Evolutionary conservation across 2,797 vertebrate species (phyloP).

Genomic region (Onychomys arenicola): DNA sequence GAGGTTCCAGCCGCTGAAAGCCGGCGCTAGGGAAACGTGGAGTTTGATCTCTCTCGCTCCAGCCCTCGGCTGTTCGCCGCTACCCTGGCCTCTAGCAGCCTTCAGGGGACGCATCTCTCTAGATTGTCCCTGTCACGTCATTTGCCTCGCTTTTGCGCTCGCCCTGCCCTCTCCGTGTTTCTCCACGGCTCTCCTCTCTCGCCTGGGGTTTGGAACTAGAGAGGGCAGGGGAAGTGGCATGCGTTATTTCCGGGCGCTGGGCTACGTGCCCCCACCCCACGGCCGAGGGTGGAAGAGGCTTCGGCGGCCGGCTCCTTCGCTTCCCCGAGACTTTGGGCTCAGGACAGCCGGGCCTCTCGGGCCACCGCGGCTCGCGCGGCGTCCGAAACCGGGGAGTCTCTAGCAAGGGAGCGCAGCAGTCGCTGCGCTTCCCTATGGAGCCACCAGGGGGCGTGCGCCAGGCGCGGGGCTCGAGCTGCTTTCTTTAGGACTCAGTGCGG

Average conservation of each 20-base stretch:
- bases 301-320: not conserved
- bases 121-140: not conserved
- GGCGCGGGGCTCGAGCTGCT: not conserved
- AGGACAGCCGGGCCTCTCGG: not conserved
- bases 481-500: not conserved
- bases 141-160: not conserved
- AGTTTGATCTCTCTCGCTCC: not conserved
- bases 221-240: slow-evolving; percentile 71
- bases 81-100: not conserved
- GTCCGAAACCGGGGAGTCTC: not conserved
- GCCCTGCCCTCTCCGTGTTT: slow-evolving; percentile 39
- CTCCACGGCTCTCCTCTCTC: slow-evolving; percentile 2
- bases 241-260: slow-evolving; percentile 72
- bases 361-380: fast-evolving
- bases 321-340: not conserved
- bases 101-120: not conserved
- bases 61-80: not conserved
- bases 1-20: not conserved
- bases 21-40: not conserved
- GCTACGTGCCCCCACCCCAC: not conserved
- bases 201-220: slow-evolving; percentile 20
- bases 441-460: slow-evolving; percentile 84
- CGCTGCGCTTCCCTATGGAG: not conserved
- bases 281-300: not conserved
- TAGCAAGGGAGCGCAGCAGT: not conserved